Evolutionary conservation across 37 sponge, comb jelly and placozoan species (phyloP).

Genomic region (Axinella damicornis): DNA sequence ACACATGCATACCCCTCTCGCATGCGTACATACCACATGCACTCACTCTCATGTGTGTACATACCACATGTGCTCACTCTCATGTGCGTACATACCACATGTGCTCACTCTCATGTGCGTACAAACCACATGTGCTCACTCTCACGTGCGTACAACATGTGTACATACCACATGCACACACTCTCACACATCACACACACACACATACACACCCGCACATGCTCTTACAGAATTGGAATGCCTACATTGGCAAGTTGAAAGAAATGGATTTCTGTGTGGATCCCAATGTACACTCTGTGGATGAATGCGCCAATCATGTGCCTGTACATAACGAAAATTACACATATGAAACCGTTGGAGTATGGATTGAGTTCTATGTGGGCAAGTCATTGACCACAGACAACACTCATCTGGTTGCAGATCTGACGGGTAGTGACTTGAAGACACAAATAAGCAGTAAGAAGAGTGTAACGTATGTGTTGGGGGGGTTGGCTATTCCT

Average conservation of each 20-base stretch:
- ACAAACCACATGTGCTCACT: no score
- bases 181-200: no score
- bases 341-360: neutral
- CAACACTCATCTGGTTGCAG: neutral
- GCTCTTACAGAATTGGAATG: conserved; percentile 49
- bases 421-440: conserved; percentile 7
- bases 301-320: no score
- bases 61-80: no score
- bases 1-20: no score
- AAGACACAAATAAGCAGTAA: conserved; percentile 33
- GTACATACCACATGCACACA: no score
- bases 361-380: conserved; percentile 20
- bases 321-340: neutral
- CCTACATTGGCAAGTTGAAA: conserved; percentile 33
- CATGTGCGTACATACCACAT: no score
- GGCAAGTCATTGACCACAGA: neutral
- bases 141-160: no score
- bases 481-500: no score
- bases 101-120: no score
- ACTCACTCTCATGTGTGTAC: no score
- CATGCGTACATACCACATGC: no score
- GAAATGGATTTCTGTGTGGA: conserved; percentile 17
- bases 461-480: neutral
- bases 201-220: conserved; percentile 31
- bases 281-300: neutral